Conservation (phyloP, 2,113 vertebrate genomes). For the Nansenia antarctica region DNA sequence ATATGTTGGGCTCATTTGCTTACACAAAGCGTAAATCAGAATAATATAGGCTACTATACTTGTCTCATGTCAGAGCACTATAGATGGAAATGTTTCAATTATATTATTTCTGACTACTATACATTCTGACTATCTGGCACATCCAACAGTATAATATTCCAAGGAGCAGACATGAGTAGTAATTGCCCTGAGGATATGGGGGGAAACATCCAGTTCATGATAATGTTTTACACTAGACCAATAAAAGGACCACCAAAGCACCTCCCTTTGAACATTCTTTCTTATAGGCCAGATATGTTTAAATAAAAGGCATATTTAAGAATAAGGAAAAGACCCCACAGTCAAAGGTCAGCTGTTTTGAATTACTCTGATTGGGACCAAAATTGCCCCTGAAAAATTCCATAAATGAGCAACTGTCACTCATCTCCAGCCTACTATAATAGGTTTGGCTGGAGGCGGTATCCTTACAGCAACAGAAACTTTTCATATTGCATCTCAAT, state of each 20-base stretch:
- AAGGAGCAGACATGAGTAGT: constrained; percentile 46
- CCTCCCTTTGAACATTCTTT: too few relatives aligned
- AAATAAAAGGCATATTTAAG: constrained; percentile 30
- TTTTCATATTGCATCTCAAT: neutral
- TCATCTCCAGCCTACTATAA: too few relatives aligned
- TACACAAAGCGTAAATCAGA: constrained; percentile 74
- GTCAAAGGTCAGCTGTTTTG: neutral
- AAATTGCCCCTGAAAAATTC: too few relatives aligned
- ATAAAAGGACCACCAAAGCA: too few relatives aligned
- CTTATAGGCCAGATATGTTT: too few relatives aligned
- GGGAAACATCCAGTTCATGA: too few relatives aligned
- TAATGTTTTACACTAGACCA: too few relatives aligned
- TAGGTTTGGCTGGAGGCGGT: neutral
- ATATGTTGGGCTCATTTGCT: constrained; percentile 75
- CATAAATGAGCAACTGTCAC: too few relatives aligned
- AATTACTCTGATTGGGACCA: too few relatives aligned
- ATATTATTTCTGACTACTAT: constrained; percentile 70
- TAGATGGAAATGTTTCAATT: constrained; percentile 73
- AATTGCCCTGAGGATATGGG: too few relatives aligned
- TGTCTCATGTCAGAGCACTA: constrained; percentile 57
- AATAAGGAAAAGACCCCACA: neutral
- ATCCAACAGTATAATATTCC: too few relatives aligned
- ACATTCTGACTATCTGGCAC: constrained; percentile 14
- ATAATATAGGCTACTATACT: constrained; percentile 56
- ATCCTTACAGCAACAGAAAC: too few relatives aligned